phyloP scores from a whole-genome alignment of 2,888 invertebrate genomes.

The Caenorhabditis parvicauda region DNA sequence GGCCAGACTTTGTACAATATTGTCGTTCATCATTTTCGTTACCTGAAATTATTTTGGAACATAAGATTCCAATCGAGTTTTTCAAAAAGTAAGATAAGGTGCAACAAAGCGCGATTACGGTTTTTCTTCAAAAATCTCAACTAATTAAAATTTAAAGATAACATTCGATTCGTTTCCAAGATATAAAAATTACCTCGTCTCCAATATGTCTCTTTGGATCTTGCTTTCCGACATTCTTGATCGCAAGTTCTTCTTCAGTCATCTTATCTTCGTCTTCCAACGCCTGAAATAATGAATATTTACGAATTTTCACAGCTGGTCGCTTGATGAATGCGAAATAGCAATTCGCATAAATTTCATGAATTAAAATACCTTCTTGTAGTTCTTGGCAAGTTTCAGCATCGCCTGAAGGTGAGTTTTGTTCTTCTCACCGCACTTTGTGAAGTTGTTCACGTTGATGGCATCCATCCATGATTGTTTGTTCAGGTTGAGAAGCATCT shows the following conservation, averaged over 20 bases:
- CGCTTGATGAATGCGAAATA: constrained; percentile 1
- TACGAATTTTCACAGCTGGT: too few species aligned
- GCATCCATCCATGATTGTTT: constrained; percentile 99
- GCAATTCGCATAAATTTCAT: background rate
- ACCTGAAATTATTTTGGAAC: constrained; percentile 18
- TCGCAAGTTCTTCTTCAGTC: constrained; percentile 97
- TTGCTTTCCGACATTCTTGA: constrained; percentile 92
- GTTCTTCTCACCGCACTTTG: constrained; percentile 85
- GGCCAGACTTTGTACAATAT: constrained; percentile 58
- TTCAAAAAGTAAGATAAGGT: background rate
- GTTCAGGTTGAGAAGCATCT: constrained; percentile 93
- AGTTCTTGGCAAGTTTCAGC: constrained; percentile 94
- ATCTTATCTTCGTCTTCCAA: constrained; percentile 98
- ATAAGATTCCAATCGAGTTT: background rate
- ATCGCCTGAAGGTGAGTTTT: constrained; percentile 91
- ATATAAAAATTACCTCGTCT: constrained; percentile 82
- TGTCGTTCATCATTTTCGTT: constrained; percentile 55
- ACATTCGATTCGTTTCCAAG: background rate
- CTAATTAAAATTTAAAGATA: background rate
- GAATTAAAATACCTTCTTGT: constrained; percentile 74
- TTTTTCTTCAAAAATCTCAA: too few species aligned
- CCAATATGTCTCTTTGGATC: constrained; percentile 98
- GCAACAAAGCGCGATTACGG: too few species aligned
- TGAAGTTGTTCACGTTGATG: constrained; percentile 81
- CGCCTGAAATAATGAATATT: constrained; percentile 68